phyloP scores from a whole-genome alignment of 2,797 vertebrate species.

The Amazona finschi region DNA sequence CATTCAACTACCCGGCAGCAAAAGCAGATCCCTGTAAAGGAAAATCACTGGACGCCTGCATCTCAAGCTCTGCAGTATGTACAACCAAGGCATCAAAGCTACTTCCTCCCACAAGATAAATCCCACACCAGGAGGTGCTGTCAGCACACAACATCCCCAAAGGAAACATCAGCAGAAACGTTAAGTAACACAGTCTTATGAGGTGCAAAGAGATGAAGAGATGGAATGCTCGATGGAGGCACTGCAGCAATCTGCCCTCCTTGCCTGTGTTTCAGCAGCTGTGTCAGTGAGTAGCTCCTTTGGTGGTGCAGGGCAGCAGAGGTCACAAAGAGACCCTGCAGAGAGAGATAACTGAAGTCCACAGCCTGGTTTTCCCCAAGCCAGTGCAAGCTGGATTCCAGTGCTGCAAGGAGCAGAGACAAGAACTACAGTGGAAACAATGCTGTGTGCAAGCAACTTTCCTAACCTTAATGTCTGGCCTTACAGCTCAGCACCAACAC shows the following conservation, averaged over 20 bases:
- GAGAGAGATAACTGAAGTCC: neutral
- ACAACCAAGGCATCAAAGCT: neutral
- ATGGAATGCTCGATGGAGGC: neutral
- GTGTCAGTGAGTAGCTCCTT: neutral
- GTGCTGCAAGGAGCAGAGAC: neutral
- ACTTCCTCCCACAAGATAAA: neutral
- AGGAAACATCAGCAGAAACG: neutral
- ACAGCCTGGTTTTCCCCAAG: neutral
- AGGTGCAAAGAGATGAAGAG: neutral
- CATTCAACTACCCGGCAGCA: neutral
- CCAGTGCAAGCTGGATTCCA: neutral
- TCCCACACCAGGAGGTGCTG: fast-evolving
- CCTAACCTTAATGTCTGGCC: neutral
- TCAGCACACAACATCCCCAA: neutral
- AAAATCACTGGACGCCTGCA: neutral
- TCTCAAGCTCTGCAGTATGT: neutral
- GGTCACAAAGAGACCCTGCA: neutral
- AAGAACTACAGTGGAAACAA: neutral
- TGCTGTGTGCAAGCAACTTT: neutral
- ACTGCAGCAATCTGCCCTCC: neutral
- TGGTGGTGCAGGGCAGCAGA: neutral
- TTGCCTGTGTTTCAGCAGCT: neutral
- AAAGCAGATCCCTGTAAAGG: neutral
- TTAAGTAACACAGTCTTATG: neutral
- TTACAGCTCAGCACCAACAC: neutral